Conservation (phyloP, 2,888 invertebrate species). For the Athalia circularis region DNA sequence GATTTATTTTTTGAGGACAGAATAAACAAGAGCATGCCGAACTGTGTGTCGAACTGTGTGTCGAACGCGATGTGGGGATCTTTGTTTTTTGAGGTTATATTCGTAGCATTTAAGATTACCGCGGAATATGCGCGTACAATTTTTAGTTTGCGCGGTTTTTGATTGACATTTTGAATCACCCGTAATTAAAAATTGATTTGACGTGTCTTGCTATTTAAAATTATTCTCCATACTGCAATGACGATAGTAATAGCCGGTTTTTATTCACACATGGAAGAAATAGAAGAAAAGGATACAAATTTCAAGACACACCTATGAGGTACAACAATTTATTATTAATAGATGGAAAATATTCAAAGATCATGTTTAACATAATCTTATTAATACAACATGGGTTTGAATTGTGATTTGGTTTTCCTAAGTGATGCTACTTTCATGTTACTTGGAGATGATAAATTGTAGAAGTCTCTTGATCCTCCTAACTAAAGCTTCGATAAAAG, state of each 20-base stretch:
- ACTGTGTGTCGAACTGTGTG: too few species aligned
- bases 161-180: not conserved
- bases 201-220: too few species aligned
- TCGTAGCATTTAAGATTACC: not conserved
- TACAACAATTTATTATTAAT: constrained; percentile 41
- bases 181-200: too few species aligned
- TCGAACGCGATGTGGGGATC: not conserved
- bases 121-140: too few species aligned
- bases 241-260: too few species aligned
- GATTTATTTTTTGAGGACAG: too few species aligned
- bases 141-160: too few species aligned
- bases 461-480: constrained; percentile 87
- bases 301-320: not conserved
- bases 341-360: constrained; percentile 29
- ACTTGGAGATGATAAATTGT: constrained; percentile 83
- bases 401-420: constrained; percentile 15
- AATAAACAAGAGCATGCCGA: too few species aligned
- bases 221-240: too few species aligned
- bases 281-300: not conserved
- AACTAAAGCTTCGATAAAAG: constrained; percentile 84
- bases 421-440: constrained; percentile 54
- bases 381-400: not conserved
- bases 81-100: constrained; percentile 9
- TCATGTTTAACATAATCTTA: constrained; percentile 32
- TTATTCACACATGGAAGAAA: too few species aligned